These are phyloP conservation scores for Drosophila cognata DNA, from an alignment of 2,888 invertebrate species.

Conservation along the genomic window DNA sequence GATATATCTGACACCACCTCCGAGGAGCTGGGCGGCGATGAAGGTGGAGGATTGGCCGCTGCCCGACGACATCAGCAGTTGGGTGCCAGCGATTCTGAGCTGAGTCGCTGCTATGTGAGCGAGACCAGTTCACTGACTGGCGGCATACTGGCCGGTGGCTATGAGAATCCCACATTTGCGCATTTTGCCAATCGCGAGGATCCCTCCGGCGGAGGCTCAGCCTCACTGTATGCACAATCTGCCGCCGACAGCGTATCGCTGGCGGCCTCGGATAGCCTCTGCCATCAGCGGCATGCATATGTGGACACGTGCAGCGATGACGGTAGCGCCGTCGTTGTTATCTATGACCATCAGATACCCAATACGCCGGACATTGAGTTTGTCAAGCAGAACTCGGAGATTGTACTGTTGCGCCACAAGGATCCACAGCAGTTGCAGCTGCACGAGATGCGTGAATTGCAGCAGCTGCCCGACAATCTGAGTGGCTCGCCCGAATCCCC, in stretches of 20 bases:
- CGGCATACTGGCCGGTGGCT: conserved; percentile 77
- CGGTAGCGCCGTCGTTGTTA: conserved; percentile 83
- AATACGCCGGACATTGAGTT: conserved; percentile 84
- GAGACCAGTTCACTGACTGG: conserved; percentile 84
- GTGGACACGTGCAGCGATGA: conserved; percentile 74
- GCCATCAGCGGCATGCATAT: conserved; percentile 70
- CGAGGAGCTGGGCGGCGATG: conserved; percentile 78
- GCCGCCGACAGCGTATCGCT: conserved; percentile 73
- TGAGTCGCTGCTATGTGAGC: conserved; percentile 84
- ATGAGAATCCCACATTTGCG: conserved; percentile 84
- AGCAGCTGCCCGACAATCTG: conserved; percentile 79
- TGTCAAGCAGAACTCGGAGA: conserved; percentile 84
- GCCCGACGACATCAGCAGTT: conserved; percentile 58
- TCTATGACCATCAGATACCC: conserved; percentile 84
- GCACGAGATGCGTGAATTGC: conserved; percentile 80
- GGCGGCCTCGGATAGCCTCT: conserved; percentile 59
- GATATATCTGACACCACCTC: conserved; percentile 83
- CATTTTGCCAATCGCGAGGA: conserved; percentile 81
- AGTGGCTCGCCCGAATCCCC: conserved; percentile 63
- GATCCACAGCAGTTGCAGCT: conserved; percentile 78
- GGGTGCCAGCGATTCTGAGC: conserved; percentile 83
- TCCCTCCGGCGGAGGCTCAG: conserved; percentile 43
- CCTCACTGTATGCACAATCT: conserved; percentile 36
- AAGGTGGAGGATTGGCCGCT: conserved; percentile 43
- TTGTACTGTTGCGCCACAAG: conserved; percentile 84